These are phyloP conservation scores for Astreopora myriophthalma DNA, from an alignment of 64 coral and sea anemone species.

Conservation along the genomic window DNA sequence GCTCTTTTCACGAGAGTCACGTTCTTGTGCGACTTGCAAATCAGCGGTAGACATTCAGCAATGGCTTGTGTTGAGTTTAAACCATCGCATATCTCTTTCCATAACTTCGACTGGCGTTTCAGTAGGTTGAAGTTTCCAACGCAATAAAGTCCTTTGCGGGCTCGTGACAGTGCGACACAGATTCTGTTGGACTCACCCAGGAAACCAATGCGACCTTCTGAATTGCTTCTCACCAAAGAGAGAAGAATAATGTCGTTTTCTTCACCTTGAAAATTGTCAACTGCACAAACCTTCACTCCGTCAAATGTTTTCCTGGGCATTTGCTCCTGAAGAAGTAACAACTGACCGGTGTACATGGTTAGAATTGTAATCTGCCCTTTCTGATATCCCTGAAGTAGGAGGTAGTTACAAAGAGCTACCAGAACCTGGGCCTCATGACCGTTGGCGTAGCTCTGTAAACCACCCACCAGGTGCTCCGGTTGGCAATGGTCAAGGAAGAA, in stretches of 20 bases:
- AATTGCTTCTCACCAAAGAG: constrained; percentile 78
- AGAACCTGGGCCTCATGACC: constrained; percentile 79
- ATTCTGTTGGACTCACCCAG: constrained; percentile 51
- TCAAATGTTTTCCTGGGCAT: constrained; percentile 65
- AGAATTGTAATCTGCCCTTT: constrained; percentile 75
- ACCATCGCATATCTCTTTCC: constrained; percentile 59
- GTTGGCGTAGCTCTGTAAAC: constrained; percentile 83
- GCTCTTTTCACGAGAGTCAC: neutral
- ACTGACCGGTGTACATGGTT: constrained; percentile 87
- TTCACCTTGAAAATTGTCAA: constrained; percentile 92
- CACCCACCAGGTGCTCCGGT: constrained; percentile 26
- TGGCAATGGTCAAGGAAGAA: constrained; percentile 81
- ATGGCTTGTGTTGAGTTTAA: constrained; percentile 2
- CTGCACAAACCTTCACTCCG: constrained; percentile 69
- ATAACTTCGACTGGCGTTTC: constrained; percentile 24
- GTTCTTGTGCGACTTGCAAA: constrained; percentile 57
- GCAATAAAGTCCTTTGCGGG: constrained; percentile 59
- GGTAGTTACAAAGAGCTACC: constrained; percentile 67
- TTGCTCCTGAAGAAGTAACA: constrained; percentile 76
- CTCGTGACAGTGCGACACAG: constrained; percentile 50
- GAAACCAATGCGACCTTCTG: constrained; percentile 72
- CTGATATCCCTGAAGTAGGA: constrained; percentile 79
- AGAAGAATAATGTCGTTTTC: constrained; percentile 85
- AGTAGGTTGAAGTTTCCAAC: constrained; percentile 47
- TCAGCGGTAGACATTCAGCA: constrained; percentile 11